Base-by-base conservation (phyloP, 2,797 vertebrate genomes). In the Naso thynnoides region DNA sequence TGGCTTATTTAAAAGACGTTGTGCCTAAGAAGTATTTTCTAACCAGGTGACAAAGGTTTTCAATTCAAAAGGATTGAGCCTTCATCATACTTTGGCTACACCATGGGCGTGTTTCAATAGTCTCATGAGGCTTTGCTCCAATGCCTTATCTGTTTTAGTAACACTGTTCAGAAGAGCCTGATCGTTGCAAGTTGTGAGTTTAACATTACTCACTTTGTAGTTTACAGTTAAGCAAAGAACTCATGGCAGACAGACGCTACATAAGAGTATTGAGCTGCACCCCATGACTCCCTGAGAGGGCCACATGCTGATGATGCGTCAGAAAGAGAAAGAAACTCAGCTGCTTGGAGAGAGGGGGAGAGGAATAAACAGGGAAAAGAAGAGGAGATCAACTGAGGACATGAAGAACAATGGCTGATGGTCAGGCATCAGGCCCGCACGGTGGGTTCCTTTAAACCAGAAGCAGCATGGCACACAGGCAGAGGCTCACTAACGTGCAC, bases 401-500 rank as follows among this genome's bases (percentile, higher is more conserved):
- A 88, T 82, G 75, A 72, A 76, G 42, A 76, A 72, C 57, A 60
- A 87, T 80, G 86, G 74, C 58, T 83, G 70, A 88, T 86, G 78
- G 70, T 79, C 84, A 90, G 78, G 90, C 89, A 89, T 88, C 80
- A 91, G 90, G 91, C 91, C 90, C 92, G 95, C 87, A 0, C 92
- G 90, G 94, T 95, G 95, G 93, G 92, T 88, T 93, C 92, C 88
- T 94, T 89, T 86, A 91, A 89, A 92, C 95, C 78, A 89, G 71
- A 95, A 94, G 95, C 94, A 88, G 81, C 86, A 90, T 83, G 86
- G 90, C 83, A 87, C 86, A 88, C 90, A 92, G 84, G 85, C 87
- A 90, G 80, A 89, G 85, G 85, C 87, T 91, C 86, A 88, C 85
- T 73, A 78, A 84, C 88, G 89, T 92, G 89, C 92, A 92, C 87